phyloP scores from a whole-genome alignment of 2,797 vertebrate species.

The Spinus pinus region DNA sequence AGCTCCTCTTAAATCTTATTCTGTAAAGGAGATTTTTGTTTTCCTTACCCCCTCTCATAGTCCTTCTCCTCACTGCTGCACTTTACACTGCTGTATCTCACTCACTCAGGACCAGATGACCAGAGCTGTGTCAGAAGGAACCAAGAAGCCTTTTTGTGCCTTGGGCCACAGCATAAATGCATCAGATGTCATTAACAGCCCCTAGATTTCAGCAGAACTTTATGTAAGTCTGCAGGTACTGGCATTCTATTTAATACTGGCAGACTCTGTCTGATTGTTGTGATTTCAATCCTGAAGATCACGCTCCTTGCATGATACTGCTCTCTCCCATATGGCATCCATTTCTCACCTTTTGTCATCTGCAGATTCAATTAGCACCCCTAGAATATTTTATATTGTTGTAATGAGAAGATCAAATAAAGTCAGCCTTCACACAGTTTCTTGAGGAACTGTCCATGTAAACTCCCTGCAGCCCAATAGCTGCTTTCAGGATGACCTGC shows the following conservation, averaged over 20 bases:
- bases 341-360: background rate
- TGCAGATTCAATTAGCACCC: background rate
- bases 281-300: background rate
- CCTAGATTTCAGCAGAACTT: background rate
- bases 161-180: background rate
- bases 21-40: background rate
- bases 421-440: background rate
- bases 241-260: background rate
- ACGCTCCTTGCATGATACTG: background rate
- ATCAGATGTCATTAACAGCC: background rate
- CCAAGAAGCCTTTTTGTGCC: background rate
- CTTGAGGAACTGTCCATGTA: background rate
- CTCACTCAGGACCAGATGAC: background rate
- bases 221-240: background rate
- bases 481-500: background rate
- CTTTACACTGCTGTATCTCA: background rate
- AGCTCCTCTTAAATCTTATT: background rate
- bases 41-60: background rate
- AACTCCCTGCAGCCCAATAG: background rate
- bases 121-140: background rate
- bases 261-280: background rate
- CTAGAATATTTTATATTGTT: background rate
- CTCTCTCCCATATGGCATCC: background rate
- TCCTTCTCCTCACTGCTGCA: background rate
- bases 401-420: background rate